Conservation (phyloP, 2,113 vertebrate genomes). For the Aphyosemion australe region DNA sequence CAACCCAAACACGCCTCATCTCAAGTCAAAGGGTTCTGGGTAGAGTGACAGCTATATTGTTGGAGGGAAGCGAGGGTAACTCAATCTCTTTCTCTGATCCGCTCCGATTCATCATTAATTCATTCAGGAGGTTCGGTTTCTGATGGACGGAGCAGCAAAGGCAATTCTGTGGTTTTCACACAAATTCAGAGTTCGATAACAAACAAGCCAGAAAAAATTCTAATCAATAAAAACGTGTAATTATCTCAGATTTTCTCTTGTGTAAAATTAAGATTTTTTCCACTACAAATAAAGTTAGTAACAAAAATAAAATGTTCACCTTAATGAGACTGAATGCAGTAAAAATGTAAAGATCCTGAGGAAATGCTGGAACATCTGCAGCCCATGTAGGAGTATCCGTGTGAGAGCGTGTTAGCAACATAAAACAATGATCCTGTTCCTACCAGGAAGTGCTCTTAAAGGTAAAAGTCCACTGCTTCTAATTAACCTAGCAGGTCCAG, state of each 20-base stretch:
- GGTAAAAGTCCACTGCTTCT: slow-evolving; percentile 64
- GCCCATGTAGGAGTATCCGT: not conserved
- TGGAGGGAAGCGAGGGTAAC: slow-evolving; percentile 38
- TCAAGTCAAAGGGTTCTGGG: slow-evolving; percentile 9
- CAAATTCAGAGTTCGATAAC: slow-evolving; percentile 14
- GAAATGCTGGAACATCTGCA: not conserved
- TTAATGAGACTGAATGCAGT: slow-evolving; percentile 11
- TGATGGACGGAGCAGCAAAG: slow-evolving; percentile 1
- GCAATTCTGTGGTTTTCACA: slow-evolving; percentile 7
- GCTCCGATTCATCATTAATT: slow-evolving; percentile 67
- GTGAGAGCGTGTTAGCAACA: not conserved
- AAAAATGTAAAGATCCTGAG: not conserved
- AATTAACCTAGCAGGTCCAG: not conserved
- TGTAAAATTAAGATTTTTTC: too few relatives aligned
- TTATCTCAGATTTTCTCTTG: too few relatives aligned
- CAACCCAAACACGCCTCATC: slow-evolving; percentile 1
- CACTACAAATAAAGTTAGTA: too few relatives aligned
- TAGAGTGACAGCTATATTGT: slow-evolving; percentile 43
- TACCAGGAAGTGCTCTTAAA: slow-evolving; percentile 59
- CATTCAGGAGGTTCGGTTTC: slow-evolving; percentile 57
- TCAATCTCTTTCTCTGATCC: slow-evolving; percentile 43
- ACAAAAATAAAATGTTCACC: slow-evolving; percentile 30
- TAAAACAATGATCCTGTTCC: not conserved
- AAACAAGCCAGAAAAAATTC: not conserved
- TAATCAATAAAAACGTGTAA: not conserved